Base-by-base conservation (phyloP, 2,797 vertebrate genomes). In the Tolypeutes matacus region DNA sequence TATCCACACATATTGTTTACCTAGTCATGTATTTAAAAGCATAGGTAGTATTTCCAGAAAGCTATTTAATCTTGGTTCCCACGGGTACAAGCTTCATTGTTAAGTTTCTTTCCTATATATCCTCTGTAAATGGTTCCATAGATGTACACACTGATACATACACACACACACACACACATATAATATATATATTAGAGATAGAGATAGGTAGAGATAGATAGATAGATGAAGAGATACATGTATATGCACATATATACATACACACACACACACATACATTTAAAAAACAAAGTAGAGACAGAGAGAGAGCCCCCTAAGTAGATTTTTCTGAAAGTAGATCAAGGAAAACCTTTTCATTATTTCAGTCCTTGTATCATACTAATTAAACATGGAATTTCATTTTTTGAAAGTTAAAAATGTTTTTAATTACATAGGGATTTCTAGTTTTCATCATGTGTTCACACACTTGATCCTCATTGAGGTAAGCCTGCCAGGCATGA, bases 301-400 rank as follows among this genome's bases (percentile, higher is more conserved):
- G 13, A 86, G 13, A 87, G 6, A n/a, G 23, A 73, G 53, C 39
- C 29, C 58, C 76, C 27, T 89, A 49, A 49, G 23, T 21, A 53
- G 8, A 67, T 58, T 95, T 92, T 7, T 70, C 67, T 92, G 23
- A 83, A 29, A 89, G 65, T n/a, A 82, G 21, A 90, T 42, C 15
- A 81, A 94, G 39, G 69, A n/a, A 93, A 91, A 46, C 0, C 15
- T 62, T 87, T 84, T 34, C 31, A 62, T 91, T 70, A 88, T 80
- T 34, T 65, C 10, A 88, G 18, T 65, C 20, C 67, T 72, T 62
- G 12, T 39, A 76, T 76, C 15, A 29, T 1, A 49, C 15, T 65
- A 93, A 82, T 89, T 83, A 75, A 88, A 92, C n/a, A 73, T 29
- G 10, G 29, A 93, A 77, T 84, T 93, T 92, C 36, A 65, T 65